Evolutionary conservation across 2,797 vertebrate species (phyloP), one percentile per base, ranked within the genome.

Genomic region (Poeciliopsis gracilis): DNA sequence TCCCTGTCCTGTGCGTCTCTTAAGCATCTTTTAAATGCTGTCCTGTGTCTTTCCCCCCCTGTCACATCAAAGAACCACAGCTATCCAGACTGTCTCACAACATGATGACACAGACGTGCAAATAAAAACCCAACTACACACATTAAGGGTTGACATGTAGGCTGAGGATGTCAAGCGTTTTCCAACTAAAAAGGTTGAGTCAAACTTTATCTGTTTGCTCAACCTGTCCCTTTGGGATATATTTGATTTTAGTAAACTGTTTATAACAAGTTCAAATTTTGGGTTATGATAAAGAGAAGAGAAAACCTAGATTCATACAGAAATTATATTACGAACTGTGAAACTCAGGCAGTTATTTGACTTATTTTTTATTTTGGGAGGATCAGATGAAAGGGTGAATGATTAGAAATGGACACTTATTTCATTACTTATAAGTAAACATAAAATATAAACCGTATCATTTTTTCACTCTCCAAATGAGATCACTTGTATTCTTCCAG

Each of bases 1-100:
- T 59, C 55, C 30, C 78, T 23, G 11, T 79, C 55, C 75, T 80
- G 74, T 72, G 75, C 23, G 73, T 77, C 79, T 84, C 77, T 86
- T n/a, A 86, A 80, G 84, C 66, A 28, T 84, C 82, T 74, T 83
- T 66, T 78, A 71, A 49, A 73, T 55, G 47, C 51, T 76, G 72
- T 81, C 55, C 75, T 70, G 45, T 53, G 41, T 53, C 81, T 45
- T 53, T 51, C 63, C 28, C n/a, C 15, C 11, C 63, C 89, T 86
- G 89, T 91, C 85, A 85, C 90, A 86, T 94, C 82, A 93, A 93
- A 91, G 84, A 81, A 72, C 59, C 49, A n/a, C 75, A 12, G 43
- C 72, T 81, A 76, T 18, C 20, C 66, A 83, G 79, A 89, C 79
- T 81, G 49, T 81, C 47, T 87, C 71, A 82, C 83, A 80, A 86